phyloP scores from a whole-genome alignment of 2,113 vertebrate genomes.

The Sorex fumeus region DNA sequence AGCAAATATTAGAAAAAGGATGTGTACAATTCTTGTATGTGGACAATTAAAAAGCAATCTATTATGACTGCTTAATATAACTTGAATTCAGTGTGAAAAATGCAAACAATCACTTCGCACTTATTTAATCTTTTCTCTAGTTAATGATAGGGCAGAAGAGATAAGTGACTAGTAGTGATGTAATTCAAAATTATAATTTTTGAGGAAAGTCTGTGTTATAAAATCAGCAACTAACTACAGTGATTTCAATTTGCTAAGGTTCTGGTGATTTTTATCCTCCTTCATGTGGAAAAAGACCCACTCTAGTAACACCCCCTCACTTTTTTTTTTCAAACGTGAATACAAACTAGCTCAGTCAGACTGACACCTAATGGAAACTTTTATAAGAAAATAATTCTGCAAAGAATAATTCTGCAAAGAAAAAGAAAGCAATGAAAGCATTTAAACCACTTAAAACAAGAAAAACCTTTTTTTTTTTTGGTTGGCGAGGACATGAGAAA shows the following conservation, averaged over 20 bases:
- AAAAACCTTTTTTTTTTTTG: conserved; percentile 48
- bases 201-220: background rate
- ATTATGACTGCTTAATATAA: conserved; percentile 3
- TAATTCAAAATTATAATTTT: conserved; percentile 64
- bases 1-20: conserved; percentile 26
- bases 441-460: conserved; percentile 39
- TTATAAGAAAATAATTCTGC: conserved; percentile 68
- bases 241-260: conserved; percentile 60
- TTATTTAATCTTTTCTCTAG: conserved; percentile 1
- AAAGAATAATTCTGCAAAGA: conserved; percentile 27
- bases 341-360: conserved; percentile 75
- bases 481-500: background rate
- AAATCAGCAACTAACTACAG: conserved; percentile 33
- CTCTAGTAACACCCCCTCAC: background rate
- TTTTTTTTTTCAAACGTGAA: conserved; percentile 16
- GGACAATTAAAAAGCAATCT: background rate
- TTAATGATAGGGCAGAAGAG: conserved; percentile 29
- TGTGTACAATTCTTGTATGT: background rate
- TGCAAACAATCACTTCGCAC: background rate
- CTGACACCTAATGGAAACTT: conserved; percentile 85
- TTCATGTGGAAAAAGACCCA: conserved; percentile 52
- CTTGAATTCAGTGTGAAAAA: background rate
- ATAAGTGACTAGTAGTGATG: background rate
- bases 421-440: conserved; percentile 55
- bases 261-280: background rate